Base-by-base conservation (phyloP, 2,797 vertebrate species). In the Carapus acus region DNA sequence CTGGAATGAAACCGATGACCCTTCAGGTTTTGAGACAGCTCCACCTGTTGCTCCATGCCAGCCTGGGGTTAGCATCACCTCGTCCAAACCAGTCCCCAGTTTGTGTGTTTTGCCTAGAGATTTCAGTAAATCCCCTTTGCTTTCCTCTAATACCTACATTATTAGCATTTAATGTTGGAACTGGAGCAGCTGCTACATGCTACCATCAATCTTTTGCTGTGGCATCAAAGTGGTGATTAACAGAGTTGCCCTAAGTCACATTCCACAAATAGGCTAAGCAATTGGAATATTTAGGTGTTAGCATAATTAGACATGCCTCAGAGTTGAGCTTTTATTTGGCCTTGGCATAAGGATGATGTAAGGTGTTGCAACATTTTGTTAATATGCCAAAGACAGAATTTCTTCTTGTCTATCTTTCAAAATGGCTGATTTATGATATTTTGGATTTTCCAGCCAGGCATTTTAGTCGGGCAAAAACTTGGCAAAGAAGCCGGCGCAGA, bases 231-330 rank as follows among this genome's bases (percentile, higher is more conserved):
- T 27, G 43, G 42, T 57, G 65, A 79, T 72, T 70, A 79, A 71
- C 45, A 50, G 53, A 9, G 27, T 40, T 61, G 41, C 69, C 41
- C 53, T 19, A 67, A 36, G 46, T 21, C 14, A 49, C 36, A 22
- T 27, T 65, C 54, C 42, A n/a, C 58, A 39, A 46, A 44, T 51
- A 31, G 71, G 74, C 72, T 67, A 63, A 65, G 69, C 76, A 47
- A 61, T 54, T 49, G 68, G 71, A 73, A 76, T n/a, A n/a, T 55
- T 74, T 58, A 48, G 54, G 58, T 67, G 66, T 78, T 87, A 83
- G 83, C 73, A 74, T 85, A 83, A 87, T 86, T 82, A 80, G 77
- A 76, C 83, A 71, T 79, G 79, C 73, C 20, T 46, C 9, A 70
- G 73, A 82, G 67, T 79, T 77, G 74, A 4, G 24, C 24, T 83